Percentiles rank a stretch among this genome's conserved stretches.
phyloP scores from a whole-genome alignment of 2,113 vertebrate genomes.

The Chaenogobius annularis region DNA sequence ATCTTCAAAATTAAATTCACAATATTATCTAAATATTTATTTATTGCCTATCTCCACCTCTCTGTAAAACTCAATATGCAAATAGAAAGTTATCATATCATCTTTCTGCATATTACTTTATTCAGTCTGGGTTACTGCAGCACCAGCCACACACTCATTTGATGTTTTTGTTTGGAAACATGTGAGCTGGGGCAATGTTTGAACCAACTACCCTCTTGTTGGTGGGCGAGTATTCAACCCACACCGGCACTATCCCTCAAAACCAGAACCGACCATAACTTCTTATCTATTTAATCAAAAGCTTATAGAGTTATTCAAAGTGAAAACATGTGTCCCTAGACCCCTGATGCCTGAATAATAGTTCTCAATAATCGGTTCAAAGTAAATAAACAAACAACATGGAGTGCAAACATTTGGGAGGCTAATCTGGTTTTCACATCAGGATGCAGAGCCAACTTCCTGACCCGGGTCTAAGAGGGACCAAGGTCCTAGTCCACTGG shows the following conservation, averaged over 20 bases:
- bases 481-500: constrained; percentile 31
- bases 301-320: background rate
- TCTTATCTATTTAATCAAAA: no score
- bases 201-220: background rate
- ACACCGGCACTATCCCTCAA: no score
- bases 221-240: background rate
- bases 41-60: no score
- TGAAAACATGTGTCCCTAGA: constrained; percentile 7
- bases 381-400: constrained; percentile 60
- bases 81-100: background rate
- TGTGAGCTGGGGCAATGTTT: background rate
- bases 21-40: no score
- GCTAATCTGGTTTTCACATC: constrained; percentile 63
- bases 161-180: no score
- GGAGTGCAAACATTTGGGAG: constrained; percentile 50
- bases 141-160: no score
- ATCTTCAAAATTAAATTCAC: no score
- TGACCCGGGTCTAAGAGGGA: constrained; percentile 47
- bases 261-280: no score
- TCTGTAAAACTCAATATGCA: background rate
- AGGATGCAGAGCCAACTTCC: constrained; percentile 61
- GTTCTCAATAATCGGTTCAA: constrained; percentile 45
- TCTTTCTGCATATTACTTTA: background rate
- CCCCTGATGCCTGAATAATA: constrained; percentile 13
- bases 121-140: background rate